phyloP scores from a whole-genome alignment of 2,888 invertebrate genomes.

The Prostheceraeus crozeri region DNA sequence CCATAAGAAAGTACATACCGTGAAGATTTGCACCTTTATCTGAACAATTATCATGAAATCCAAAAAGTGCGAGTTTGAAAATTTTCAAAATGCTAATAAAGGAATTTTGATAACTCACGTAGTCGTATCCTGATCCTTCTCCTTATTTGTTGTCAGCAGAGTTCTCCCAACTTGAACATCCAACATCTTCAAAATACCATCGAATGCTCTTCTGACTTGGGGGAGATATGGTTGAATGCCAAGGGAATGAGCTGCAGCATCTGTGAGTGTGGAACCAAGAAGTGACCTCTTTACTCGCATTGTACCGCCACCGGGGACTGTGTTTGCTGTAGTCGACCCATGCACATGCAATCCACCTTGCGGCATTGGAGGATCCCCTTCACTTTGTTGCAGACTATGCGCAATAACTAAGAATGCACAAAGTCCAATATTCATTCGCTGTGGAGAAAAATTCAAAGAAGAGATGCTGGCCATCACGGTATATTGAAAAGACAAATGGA shows the following conservation, averaged over 20 bases:
- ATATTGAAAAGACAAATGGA: no score
- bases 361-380: conserved; percentile 61
- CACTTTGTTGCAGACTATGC: conserved; percentile 94
- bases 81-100: no score
- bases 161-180: conserved; percentile 95
- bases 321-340: no score
- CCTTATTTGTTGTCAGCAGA: conserved; percentile 87
- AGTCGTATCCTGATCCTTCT: no score
- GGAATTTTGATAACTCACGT: no score
- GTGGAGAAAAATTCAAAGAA: conserved; percentile 37
- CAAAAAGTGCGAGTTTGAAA: no score
- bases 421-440: conserved; percentile 91
- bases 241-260: conserved; percentile 87
- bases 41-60: no score
- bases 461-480: neutral
- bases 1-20: no score
- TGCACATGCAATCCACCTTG: conserved; percentile 27
- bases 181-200: conserved; percentile 82
- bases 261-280: conserved; percentile 64
- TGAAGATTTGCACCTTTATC: no score
- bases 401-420: conserved; percentile 95
- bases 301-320: conserved; percentile 16
- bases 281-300: conserved; percentile 20
- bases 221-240: conserved; percentile 95
- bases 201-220: conserved; percentile 85